These are phyloP conservation scores for Larimichthys polyactis DNA, from an alignment of 2,113 vertebrate species.

Conservation along the genomic window DNA sequence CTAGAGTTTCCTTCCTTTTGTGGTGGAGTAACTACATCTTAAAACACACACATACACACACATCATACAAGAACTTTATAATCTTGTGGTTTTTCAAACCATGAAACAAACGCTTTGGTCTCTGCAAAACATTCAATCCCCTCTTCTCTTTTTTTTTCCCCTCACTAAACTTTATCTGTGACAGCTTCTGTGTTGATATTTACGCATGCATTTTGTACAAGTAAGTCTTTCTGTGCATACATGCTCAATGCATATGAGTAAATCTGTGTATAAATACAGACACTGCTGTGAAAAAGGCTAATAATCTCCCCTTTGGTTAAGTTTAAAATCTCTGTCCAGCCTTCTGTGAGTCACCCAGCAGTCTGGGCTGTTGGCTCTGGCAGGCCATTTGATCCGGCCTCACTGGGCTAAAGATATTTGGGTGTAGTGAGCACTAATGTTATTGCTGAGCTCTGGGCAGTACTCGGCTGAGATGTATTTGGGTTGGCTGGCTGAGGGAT, in stretches of 20 bases:
- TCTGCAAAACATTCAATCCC: conserved; percentile 39
- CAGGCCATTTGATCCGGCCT: conserved; percentile 59
- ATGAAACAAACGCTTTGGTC: conserved; percentile 50
- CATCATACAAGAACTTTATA: conserved; percentile 52
- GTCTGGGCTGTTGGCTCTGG: conserved; percentile 57
- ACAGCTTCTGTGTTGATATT: conserved; percentile 21
- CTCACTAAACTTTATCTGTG: conserved; percentile 22
- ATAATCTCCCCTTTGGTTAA: conserved; percentile 46
- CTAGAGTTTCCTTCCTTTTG: conserved; percentile 52
- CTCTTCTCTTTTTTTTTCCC: conserved; percentile 19
- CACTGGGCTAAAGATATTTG: conserved; percentile 59
- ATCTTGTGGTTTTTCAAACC: conserved; percentile 58
- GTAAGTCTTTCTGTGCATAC: background rate
- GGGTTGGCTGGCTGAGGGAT: conserved; percentile 79
- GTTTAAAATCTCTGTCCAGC: conserved; percentile 40
- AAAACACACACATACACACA: conserved; percentile 42
- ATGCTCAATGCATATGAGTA: background rate
- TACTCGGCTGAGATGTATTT: conserved; percentile 72
- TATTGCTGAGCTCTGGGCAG: conserved; percentile 55
- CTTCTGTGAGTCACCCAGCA: conserved; percentile 39
- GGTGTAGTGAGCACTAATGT: conserved; percentile 58
- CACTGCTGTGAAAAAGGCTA: conserved; percentile 29
- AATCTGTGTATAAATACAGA: conserved; percentile 15
- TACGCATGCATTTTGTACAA: background rate
- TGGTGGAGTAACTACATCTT: conserved; percentile 42